These are phyloP conservation scores for Lamprotornis superbus DNA, from an alignment of 2,113 vertebrate species.

Conservation along the genomic window DNA sequence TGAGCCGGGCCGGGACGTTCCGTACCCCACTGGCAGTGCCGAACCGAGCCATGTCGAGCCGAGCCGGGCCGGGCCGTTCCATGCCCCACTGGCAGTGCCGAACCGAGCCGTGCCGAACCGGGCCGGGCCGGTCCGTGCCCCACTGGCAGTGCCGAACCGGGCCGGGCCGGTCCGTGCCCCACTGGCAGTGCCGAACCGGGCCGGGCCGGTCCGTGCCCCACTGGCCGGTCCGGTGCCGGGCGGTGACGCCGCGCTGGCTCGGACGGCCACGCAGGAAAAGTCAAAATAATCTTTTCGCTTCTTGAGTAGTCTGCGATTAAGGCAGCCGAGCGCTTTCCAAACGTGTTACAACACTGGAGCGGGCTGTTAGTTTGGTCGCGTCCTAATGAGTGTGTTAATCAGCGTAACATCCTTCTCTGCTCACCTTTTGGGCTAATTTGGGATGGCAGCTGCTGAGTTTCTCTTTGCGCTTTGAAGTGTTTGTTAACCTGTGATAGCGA, in stretches of 20 bases:
- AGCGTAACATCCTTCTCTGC: neutral
- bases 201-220: neutral
- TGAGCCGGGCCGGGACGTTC: too few species aligned
- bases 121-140: neutral
- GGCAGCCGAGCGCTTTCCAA: neutral
- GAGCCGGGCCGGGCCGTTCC: too few species aligned
- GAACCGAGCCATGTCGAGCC: too few species aligned
- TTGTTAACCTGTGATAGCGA: neutral
- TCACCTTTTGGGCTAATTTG: neutral
- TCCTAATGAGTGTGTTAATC: neutral
- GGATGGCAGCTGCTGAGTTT: neutral
- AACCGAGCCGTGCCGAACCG: neutral
- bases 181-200: neutral
- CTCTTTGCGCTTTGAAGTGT: neutral
- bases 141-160: accelerated
- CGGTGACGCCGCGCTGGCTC: neutral
- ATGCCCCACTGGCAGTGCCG: too few species aligned
- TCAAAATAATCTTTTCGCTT: neutral
- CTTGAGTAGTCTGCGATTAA: neutral
- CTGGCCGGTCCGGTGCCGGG: neutral
- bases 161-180: neutral
- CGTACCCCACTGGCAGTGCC: too few species aligned
- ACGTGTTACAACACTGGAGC: neutral
- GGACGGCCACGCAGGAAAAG: neutral
- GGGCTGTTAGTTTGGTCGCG: neutral